A percentile compares a stretch with the other conserved stretches of the same genome.
These are phyloP conservation scores for Eilema caniola DNA, from an alignment of 2,888 invertebrate genomes.

Conservation along the genomic window DNA sequence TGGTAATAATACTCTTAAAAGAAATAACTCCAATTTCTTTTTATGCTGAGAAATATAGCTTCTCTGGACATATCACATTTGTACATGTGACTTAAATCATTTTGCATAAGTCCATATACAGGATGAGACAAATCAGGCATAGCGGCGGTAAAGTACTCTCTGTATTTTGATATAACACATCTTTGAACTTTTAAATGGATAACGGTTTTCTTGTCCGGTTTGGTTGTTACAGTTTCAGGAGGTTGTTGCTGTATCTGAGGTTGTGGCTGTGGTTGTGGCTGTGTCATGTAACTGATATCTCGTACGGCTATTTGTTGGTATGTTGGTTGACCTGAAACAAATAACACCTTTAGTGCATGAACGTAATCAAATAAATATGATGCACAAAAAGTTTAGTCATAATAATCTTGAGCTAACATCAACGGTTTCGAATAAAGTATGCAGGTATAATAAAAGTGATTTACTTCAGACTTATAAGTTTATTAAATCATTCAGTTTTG, in stretches of 20 bases:
- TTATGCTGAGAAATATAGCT: conserved; percentile 19
- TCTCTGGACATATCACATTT: conserved; percentile 16
- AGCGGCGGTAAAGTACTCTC: conserved; percentile 7
- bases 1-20: neutral
- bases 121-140: conserved; percentile 12
- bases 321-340: conserved; percentile 2
- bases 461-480: neutral
- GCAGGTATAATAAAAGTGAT: neutral
- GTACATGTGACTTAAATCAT: conserved; percentile 20
- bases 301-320: neutral
- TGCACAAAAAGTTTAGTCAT: neutral
- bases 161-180: conserved; percentile 21
- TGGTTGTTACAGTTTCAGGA: neutral
- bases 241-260: neutral
- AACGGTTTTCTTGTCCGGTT: conserved; percentile 2
- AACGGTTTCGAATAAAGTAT: too few relatives aligned
- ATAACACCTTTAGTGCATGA: neutral
- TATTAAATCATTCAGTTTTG: neutral
- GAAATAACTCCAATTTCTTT: conserved; percentile 20
- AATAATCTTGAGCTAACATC: too few relatives aligned
- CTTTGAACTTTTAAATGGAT: conserved; percentile 22
- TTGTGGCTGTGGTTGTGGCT: neutral
- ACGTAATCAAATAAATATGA: neutral
- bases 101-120: conserved; percentile 19
- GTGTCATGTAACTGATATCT: conserved; percentile 4